Evolutionary conservation across 1,140 invertebrate species (phyloP), one percentile per base, ranked within the genome.

Genomic region (Megalopta genalis): DNA sequence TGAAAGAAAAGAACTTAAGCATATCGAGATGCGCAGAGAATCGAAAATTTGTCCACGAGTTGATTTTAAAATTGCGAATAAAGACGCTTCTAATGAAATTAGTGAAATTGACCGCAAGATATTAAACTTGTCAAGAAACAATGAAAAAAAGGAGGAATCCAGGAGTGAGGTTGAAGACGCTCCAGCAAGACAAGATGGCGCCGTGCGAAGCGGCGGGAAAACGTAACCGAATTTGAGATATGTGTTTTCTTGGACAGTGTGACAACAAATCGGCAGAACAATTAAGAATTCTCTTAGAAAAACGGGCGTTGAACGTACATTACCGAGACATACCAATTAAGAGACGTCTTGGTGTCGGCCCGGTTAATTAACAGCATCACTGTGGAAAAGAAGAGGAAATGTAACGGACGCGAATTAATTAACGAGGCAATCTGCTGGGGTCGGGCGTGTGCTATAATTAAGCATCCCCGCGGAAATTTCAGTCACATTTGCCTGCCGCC

Each of bases 391-490:
- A 27, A 27, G 46, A 75, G 62, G 57, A 63, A 62, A 63, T 23
- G 25, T 8, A 18, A 65, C 59, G 46, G 71, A 75, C 71, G 67
- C 77, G 54, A 75, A 84, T 80, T 84, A 84, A 84, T 84, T 84
- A 84, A 80, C 82, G 65, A 39, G 64, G 46, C 77, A 39, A 60
- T 49, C 37, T 69, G 16, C 12, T 66, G 62, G 59, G 37, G 42
- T 18, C 12, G 23, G 57, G 60, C 2, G 59, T 25, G 42, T 60
- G 42, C 78, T 64, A 60, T 78, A 83, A 84, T 78, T 84, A 83
- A 67, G 42, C 2, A 42, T 68, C 57, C 37, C 16, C n/a, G 14
- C 68, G 57, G 39, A 18, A 70, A 66, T 66, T 54, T 12, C 39
- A 16, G 25, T 46, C 5, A 39, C 63, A 46, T 72, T 46, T 72